Percentiles rank a stretch among this genome's conserved stretches.
phyloP scores from a whole-genome alignment of 2,797 vertebrate species.

The Enteromius anoplus region DNA sequence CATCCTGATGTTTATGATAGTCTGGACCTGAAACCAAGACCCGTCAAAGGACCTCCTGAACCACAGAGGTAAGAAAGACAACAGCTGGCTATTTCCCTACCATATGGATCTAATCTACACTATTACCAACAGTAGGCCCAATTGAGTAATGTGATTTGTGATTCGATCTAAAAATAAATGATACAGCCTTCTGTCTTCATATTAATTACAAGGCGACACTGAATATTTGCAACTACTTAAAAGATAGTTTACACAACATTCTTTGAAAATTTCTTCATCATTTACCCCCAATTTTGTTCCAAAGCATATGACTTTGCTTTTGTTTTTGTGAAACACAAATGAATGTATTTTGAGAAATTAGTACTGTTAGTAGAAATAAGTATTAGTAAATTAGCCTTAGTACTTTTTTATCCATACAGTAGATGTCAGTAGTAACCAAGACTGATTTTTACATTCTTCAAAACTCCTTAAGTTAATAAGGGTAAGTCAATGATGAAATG shows the following conservation, averaged over 20 bases:
- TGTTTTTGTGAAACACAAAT: not conserved
- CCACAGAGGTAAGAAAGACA: slow-evolving; percentile 12
- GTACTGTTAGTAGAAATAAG: no score
- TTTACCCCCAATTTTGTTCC: not conserved
- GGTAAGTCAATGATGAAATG: not conserved
- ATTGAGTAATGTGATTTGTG: not conserved
- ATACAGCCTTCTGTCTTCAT: not conserved
- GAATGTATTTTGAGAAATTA: not conserved
- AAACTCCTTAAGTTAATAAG: no score
- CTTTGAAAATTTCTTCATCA: not conserved
- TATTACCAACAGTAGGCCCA: not conserved
- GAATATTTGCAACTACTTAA: not conserved
- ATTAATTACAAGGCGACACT: not conserved
- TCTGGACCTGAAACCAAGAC: slow-evolving; percentile 63
- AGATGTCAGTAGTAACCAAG: not conserved
- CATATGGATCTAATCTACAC: not conserved
- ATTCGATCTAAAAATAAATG: no score
- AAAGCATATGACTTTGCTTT: not conserved
- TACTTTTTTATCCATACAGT: not conserved
- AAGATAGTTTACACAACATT: no score
- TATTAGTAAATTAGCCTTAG: not conserved
- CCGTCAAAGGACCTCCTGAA: slow-evolving; percentile 32
- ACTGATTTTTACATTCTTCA: not conserved
- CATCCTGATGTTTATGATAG: slow-evolving; percentile 68
- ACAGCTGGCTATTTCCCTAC: not conserved